Percentiles rank a stretch among this genome's conserved stretches.
phyloP scores from a whole-genome alignment of 2,113 vertebrate species.

The Chunga burmeisteri region DNA sequence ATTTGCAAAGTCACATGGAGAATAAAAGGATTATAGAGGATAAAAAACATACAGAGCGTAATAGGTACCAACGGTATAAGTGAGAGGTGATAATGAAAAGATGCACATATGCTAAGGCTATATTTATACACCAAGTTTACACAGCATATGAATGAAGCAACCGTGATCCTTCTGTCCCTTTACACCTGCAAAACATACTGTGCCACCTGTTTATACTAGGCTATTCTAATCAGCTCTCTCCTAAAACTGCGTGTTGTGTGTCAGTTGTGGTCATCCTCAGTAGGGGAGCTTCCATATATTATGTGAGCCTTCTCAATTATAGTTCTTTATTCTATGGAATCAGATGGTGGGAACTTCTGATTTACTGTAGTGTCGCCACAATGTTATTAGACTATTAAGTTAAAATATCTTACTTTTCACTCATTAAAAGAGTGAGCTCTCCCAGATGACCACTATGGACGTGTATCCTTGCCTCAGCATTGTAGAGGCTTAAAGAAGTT shows the following conservation, averaged over 20 bases:
- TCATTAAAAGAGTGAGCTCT: background rate
- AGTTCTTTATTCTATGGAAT: background rate
- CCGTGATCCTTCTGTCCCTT: background rate
- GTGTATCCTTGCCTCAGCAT: background rate
- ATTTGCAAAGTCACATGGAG: background rate
- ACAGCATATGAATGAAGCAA: background rate
- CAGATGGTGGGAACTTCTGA: background rate
- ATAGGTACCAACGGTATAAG: background rate
- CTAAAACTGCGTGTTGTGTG: background rate
- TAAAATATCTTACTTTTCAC: background rate
- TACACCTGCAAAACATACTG: background rate
- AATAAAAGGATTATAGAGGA: background rate
- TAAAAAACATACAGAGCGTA: background rate
- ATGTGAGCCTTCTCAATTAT: background rate
- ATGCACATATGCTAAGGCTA: background rate
- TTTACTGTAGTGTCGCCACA: background rate
- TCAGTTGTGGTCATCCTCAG: background rate
- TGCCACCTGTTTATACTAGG: background rate
- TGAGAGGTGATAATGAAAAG: background rate
- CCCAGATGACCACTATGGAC: background rate
- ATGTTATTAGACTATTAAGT: background rate
- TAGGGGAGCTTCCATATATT: background rate
- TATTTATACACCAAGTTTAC: background rate
- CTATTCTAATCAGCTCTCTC: background rate
- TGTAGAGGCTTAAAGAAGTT: background rate